Base-by-base conservation (phyloP, 2,888 invertebrate genomes). In the Labia minor region DNA sequence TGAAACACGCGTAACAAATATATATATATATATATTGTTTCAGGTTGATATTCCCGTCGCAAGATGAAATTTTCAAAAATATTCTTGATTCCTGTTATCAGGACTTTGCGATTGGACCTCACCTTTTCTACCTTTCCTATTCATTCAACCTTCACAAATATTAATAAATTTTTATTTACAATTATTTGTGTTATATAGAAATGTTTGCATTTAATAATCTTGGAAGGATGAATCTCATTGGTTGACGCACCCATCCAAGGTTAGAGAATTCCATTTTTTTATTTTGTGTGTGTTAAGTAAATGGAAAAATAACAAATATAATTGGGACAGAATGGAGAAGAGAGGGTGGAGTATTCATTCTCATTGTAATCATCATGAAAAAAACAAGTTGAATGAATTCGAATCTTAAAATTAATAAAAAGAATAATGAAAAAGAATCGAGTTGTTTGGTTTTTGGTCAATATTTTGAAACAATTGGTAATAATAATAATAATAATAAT, bases 131-230 rank as follows among this genome's bases (percentile, higher is more conserved):
- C 49, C 49, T 49, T 49, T 49, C 49, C 3, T 49, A 49, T 14
- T 8, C 3, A 49, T 4, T 14, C 49, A 14, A 14, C 49, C 33
- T 14, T 2, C 49, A 49, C 49, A 49, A 49, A 49, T 49, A 49
- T 49, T 49, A 49, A 49, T 49, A 49, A n/a, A 4, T 49, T 49
- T 49, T 49, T 49, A 49, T 49, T 49, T 49, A 49, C 49, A 49
- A 49, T 49, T 49, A 14, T 49, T 49, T 8, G 33, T 33, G n/a
- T n/a, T n/a, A n/a, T n/a, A n/a, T n/a, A 8, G 49, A 8, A 11
- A 16, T 49, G 49, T 49, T 49, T 49, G 49, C 49, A 49, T 49
- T 49, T 49, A 8, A 49, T 49, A 49, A 49, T 49, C 49, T 49
- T 49, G 6, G n/a, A 49, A 49, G 14, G 49, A 49, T 49, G 49